Evolutionary conservation across 1,140 invertebrate species (phyloP), one percentile per base, ranked within the genome.

Genomic region (Drosophila burlai): DNA sequence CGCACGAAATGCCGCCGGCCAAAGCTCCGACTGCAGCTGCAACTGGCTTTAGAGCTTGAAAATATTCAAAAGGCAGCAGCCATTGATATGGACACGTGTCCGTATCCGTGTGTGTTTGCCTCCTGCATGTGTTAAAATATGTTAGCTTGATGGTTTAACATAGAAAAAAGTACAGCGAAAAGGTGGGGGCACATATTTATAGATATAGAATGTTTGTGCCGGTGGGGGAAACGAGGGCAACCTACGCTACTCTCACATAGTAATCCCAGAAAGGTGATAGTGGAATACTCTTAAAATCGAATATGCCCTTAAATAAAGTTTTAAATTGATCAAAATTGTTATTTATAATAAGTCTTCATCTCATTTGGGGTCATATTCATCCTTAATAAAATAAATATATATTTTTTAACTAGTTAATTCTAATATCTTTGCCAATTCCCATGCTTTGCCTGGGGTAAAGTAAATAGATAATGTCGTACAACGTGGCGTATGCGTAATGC

Each of bases 101-200:
- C 43, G 63, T 67, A 63, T 65, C 54, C 61, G 34, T 58, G 61
- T 81, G 60, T 79, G 66, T 65, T 67, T 60, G 67, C 73, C 65
- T 79, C 73, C 65, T 79, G 75, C 67, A 84, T 90, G 85, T 89
- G 85, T 85, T 90, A 90, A 90, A 90, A 90, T 90, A 90, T 90
- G 85, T 90, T 85, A 81, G 85, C 86, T 82, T 90, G 85, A 90
- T 90, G 86, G 85, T 85, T 90, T 90, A 90, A 82, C 85, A 82
- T 84, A 74, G 72, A 80, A 90, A 89, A 83, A 85, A 80, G 62
- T 66, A 81, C 75, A 85, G 79, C 65, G 55, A 85, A 90, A 90
- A 82, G 85, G 85, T 89, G 75, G 81, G 62, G 78, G 85, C 68
- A 64, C 85, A 89, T 90, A 90, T 90, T 90, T 89, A 81, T 90